Evolutionary conservation across 2,113 vertebrate species (phyloP), one percentile per base, ranked within the genome.

Genomic region (Silurus meridionalis): DNA sequence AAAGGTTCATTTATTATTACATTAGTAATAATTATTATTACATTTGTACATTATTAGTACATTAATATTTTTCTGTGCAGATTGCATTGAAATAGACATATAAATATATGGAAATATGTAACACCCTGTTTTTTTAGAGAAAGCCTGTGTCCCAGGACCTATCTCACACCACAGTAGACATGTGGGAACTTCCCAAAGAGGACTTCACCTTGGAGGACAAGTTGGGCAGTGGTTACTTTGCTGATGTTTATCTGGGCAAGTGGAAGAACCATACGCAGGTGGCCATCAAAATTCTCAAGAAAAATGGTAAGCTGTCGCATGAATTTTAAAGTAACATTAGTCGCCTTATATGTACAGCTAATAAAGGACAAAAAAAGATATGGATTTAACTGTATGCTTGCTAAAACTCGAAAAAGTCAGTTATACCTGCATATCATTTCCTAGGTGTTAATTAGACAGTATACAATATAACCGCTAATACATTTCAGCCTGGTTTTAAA

Each of bases 221-320:
- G 89, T 92, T 97, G 77, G 96, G 96, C 17, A 91, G 90, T 0
- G 96, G 96, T 8, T 94, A 90, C 89, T 97, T 97, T 2, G 93
- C 95, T 2, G 91, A 95, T 0, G 96, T 97, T 82, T 93, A 95
- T 67, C 87, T 90, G 6, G 96, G 96, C 6, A 91, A 88, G 57
- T 97, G 96, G 96, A 97, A 95, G 83, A 92, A 92, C 85, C 83
- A 86, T 14, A 94, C 95, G 23, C 91, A 83, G 0, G 96, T 97
- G 13, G 96, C 97, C 58, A 91, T 97, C 84, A 97, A 97, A 93
- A 94, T 95, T 75, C 91, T 97, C 23, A 94, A 95, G 79, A 93
- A 83, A 25, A 93, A 93, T 93, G 94, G 85, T 93, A 79, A 93
- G 92, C 78, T 37, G 3, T 46, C 28, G 60, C n/a, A 2, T 69